Percentiles rank a stretch among this genome's conserved stretches.
Conservation (phyloP, 2,797 vertebrate species). For the Acridotheres tristis region DNA sequence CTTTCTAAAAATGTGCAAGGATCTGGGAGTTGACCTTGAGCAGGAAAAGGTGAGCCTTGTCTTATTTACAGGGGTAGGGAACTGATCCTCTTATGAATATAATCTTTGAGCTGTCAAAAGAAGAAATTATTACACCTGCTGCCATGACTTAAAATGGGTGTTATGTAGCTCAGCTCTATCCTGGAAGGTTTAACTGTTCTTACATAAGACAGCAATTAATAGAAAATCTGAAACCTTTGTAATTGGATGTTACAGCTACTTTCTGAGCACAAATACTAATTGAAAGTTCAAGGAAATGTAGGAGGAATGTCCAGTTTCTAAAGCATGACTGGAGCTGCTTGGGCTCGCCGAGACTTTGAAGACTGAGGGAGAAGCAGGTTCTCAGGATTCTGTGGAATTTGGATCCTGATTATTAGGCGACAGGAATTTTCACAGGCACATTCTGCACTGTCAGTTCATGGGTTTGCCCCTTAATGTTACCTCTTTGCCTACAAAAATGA, state of each 20-base stretch:
- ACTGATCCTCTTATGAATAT: neutral
- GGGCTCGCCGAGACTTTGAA: accelerated
- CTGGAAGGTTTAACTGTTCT: neutral
- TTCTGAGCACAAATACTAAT: neutral
- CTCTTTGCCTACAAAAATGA: neutral
- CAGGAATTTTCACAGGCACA: neutral
- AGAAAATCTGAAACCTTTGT: neutral
- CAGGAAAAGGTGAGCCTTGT: constrained; percentile 79
- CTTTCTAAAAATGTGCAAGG: constrained; percentile 88
- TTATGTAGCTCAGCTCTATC: neutral
- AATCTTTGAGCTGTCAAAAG: neutral
- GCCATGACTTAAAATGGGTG: neutral
- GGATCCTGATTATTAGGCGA: neutral
- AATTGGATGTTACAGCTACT: neutral
- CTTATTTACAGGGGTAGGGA: neutral
- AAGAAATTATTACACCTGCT: neutral
- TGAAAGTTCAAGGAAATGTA: neutral
- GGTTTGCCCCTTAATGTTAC: neutral
- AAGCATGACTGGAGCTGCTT: neutral
- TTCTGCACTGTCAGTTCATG: neutral
- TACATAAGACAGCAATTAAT: neutral
- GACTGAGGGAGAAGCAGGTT: neutral
- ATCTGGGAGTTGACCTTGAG: constrained; percentile 79
- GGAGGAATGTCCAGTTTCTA: neutral
- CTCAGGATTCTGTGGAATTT: neutral